A percentile compares a stretch with the other conserved stretches of the same genome.
Conservation (phyloP, 2,888 invertebrate species). For the Cheiracanthium punctorium region DNA sequence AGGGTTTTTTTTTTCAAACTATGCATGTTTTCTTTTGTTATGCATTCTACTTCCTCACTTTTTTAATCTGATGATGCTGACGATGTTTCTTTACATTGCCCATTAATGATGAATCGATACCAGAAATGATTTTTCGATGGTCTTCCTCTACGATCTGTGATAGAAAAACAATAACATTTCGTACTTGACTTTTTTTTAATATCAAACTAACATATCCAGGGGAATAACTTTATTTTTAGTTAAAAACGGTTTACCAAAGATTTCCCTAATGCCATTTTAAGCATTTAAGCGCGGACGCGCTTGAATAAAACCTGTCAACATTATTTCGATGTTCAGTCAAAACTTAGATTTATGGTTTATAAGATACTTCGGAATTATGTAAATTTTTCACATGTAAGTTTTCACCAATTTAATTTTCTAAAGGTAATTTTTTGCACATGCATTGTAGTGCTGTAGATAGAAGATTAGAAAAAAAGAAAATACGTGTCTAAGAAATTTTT, state of each 20-base stretch:
- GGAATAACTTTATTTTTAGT: not conserved
- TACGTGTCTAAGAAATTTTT: no score
- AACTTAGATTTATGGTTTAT: not conserved
- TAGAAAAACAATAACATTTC: not conserved
- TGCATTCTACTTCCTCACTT: no score
- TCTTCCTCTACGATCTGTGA: not conserved
- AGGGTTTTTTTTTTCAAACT: no score
- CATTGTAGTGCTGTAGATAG: no score
- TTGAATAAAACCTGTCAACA: not conserved
- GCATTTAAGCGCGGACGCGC: not conserved
- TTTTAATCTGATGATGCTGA: not conserved
- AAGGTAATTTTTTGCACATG: no score
- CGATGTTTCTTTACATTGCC: not conserved
- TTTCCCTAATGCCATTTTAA: not conserved
- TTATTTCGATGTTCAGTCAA: not conserved
- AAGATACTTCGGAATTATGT: no score
- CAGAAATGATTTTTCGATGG: not conserved
- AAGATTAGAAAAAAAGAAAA: no score
- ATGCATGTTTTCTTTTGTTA: no score
- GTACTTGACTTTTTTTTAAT: not conserved
- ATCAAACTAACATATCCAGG: not conserved
- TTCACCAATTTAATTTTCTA: no score
- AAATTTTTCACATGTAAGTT: no score
- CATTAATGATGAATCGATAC: not conserved
- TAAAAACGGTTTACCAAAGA: not conserved